Evolutionary conservation across 2,888 invertebrate genomes (phyloP).

Genomic region (Cremastinae sp.): DNA sequence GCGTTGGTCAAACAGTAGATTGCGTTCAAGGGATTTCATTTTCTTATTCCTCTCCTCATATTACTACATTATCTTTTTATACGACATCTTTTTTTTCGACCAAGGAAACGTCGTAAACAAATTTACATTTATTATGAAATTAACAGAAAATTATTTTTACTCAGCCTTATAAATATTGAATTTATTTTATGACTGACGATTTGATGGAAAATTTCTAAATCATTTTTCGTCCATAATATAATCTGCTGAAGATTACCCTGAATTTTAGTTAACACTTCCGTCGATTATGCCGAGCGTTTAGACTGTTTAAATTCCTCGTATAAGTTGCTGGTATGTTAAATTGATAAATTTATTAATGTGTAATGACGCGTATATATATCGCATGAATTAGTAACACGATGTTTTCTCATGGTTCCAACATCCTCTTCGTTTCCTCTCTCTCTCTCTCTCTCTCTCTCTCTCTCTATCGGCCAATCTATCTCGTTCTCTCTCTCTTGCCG

Average conservation of each 20-base stretch:
- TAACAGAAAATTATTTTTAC: too few relatives aligned
- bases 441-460: slow-evolving; percentile 65
- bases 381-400: slow-evolving; percentile 27
- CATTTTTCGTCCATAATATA: too few relatives aligned
- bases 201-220: too few relatives aligned
- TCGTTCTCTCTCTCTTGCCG: slow-evolving; percentile 58
- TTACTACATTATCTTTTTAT: slow-evolving; percentile 36
- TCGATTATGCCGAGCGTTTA: too few relatives aligned
- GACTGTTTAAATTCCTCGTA: not conserved
- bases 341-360: slow-evolving; percentile 13
- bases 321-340: not conserved
- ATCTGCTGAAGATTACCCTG: too few relatives aligned
- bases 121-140: too few relatives aligned
- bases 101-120: too few relatives aligned
- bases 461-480: slow-evolving; percentile 20
- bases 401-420: slow-evolving; percentile 38
- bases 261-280: too few relatives aligned
- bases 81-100: too few relatives aligned
- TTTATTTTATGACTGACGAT: too few relatives aligned
- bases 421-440: slow-evolving; percentile 52
- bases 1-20: slow-evolving; percentile 71
- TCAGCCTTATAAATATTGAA: too few relatives aligned
- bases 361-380: not conserved
- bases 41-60: slow-evolving; percentile 29
- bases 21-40: slow-evolving; percentile 54